Conservation (phyloP, 2,888 invertebrate species). For the Formica aserva region DNA sequence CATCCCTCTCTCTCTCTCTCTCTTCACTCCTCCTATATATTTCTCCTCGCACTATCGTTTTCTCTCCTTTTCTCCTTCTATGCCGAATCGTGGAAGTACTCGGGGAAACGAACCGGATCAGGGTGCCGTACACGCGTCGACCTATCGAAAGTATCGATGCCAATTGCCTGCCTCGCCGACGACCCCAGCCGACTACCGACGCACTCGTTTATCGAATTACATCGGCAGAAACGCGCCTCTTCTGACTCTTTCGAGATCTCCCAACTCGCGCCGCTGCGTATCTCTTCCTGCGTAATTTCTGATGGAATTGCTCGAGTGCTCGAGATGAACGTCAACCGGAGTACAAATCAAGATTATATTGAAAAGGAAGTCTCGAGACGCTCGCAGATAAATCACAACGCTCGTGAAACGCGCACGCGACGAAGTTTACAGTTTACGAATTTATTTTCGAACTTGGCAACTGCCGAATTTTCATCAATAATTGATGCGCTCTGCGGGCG, state of each 20-base stretch:
- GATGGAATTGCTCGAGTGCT: constrained; percentile 45
- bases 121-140: constrained; percentile 75
- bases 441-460: constrained; percentile 50
- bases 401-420: constrained; percentile 15
- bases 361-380: constrained; percentile 12
- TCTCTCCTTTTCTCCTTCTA: constrained; percentile 60
- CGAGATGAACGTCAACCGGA: background rate
- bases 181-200: constrained; percentile 66
- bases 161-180: constrained; percentile 76
- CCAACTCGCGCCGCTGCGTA: constrained; percentile 26
- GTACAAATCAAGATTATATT: constrained; percentile 8
- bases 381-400: constrained; percentile 35
- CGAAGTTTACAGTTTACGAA: constrained; percentile 37
- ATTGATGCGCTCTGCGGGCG: constrained; percentile 45
- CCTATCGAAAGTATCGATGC: constrained; percentile 81
- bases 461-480: constrained; percentile 52
- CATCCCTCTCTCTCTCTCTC: background rate
- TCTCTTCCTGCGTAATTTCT: constrained; percentile 49
- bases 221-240: constrained; percentile 71
- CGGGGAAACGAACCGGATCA: constrained; percentile 81
- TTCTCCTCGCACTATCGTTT: constrained; percentile 27
- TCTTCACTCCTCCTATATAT: constrained; percentile 10
- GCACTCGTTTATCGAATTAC: constrained; percentile 79
- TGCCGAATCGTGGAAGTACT: constrained; percentile 73
- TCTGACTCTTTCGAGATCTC: constrained; percentile 61